Conservation (phyloP, 2,888 invertebrate species). For the Nipponacmea schrenckii region DNA sequence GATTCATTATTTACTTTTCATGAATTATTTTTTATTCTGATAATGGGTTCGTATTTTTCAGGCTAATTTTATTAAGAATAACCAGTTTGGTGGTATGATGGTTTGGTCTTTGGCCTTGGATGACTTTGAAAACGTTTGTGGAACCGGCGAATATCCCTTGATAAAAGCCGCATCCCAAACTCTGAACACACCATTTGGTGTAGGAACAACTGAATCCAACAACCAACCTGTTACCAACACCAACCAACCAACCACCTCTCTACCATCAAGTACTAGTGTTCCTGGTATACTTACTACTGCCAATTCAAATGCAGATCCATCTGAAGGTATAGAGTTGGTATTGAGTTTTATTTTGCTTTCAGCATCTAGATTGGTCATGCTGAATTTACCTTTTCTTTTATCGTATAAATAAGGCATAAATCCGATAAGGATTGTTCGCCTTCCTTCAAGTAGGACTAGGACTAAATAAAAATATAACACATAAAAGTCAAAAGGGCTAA, state of each 20-base stretch:
- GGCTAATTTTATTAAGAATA: neutral
- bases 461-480: too few species aligned
- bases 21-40: too few species aligned
- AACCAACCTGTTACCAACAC: neutral
- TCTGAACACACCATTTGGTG: neutral
- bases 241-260: neutral
- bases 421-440: too few species aligned
- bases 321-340: too few species aligned
- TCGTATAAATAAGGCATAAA: too few species aligned
- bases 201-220: neutral
- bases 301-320: neutral
- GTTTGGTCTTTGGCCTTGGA: slow-evolving; percentile 12
- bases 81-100: slow-evolving; percentile 13
- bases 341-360: too few species aligned
- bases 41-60: neutral
- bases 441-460: too few species aligned
- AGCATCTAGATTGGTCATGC: too few species aligned
- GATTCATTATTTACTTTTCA: too few species aligned
- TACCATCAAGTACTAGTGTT: neutral
- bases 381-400: too few species aligned
- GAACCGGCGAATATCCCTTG: neutral
- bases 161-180: neutral
- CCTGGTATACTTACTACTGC: neutral
- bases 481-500: too few species aligned
- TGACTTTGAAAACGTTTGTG: slow-evolving; percentile 5